Percentiles rank a stretch among this genome's conserved stretches.
phyloP scores from a whole-genome alignment of 2,888 invertebrate species.

The Empis livida region DNA sequence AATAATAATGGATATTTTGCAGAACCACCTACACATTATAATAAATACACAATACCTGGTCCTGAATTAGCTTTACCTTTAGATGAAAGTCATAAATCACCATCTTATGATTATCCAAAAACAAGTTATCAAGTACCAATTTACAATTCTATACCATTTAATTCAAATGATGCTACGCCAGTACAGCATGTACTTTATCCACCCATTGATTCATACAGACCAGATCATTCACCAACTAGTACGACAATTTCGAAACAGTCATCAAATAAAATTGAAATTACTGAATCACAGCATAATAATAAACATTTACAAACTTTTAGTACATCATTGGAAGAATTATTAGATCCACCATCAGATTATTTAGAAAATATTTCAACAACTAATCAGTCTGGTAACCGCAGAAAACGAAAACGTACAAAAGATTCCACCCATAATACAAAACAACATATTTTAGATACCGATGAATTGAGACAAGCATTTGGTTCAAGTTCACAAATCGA shows the following conservation, averaged over 20 bases:
- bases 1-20: conserved; percentile 19
- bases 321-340: neutral
- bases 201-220: conserved; percentile 14
- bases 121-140: conserved; percentile 35
- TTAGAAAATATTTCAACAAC: conserved; percentile 2
- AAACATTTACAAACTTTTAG: neutral
- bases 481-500: conserved; percentile 16
- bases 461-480: conserved; percentile 30
- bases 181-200: conserved; percentile 26
- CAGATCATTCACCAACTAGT: neutral
- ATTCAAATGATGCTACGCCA: conserved; percentile 16
- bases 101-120: conserved; percentile 29
- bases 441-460: conserved; percentile 27
- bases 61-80: conserved; percentile 27
- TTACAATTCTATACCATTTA: conserved; percentile 30
- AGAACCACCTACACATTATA: conserved; percentile 21
- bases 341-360: neutral
- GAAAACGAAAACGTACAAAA: conserved; percentile 20
- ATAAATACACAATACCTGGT: conserved; percentile 21
- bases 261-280: neutral
- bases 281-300: conserved; percentile 1
- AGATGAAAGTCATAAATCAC: conserved; percentile 24
- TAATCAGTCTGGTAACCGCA: conserved; percentile 7
- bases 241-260: neutral
- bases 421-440: conserved; percentile 14